Conservation (phyloP, 1,140 invertebrate genomes). For the Pseudomyrmex flavicornis region DNA sequence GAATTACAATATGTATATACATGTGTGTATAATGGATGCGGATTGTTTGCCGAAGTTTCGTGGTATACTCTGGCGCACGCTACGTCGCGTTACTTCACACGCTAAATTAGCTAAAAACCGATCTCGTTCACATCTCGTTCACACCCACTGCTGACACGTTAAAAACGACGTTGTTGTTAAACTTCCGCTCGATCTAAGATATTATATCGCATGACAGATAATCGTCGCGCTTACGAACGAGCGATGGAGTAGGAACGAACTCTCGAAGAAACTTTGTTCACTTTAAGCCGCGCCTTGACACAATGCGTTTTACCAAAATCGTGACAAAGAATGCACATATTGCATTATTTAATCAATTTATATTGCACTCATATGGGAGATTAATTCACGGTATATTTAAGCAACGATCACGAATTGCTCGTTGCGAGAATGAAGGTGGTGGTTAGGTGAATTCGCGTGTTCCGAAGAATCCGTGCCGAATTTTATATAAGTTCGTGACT, state of each 20-base stretch:
- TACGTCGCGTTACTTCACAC: not conserved
- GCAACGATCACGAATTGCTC: not conserved
- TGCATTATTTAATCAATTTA: conserved; percentile 1
- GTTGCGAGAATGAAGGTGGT: too few relatives aligned
- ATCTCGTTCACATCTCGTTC: conserved; percentile 5
- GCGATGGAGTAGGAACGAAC: conserved; percentile 21
- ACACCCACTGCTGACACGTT: not conserved
- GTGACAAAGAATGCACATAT: not conserved
- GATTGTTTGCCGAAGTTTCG: conserved; percentile 27
- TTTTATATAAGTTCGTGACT: too few relatives aligned
- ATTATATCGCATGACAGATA: not conserved
- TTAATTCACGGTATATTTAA: not conserved
- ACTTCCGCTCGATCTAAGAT: not conserved
- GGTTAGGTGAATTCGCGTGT: too few relatives aligned
- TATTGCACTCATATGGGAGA: not conserved
- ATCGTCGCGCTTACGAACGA: conserved; percentile 7
- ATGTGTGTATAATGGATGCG: not conserved
- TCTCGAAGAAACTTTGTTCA: not conserved
- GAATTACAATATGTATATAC: conserved; percentile 11
- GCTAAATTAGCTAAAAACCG: conserved; percentile 19
- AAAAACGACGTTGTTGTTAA: not conserved
- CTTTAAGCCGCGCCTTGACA: not conserved
- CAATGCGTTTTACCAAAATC: not conserved
- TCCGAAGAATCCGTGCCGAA: too few relatives aligned
- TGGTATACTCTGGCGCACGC: conserved; percentile 11